Conservation (phyloP, 2,113 vertebrate species). For the Eulacestoma nigropectus region DNA sequence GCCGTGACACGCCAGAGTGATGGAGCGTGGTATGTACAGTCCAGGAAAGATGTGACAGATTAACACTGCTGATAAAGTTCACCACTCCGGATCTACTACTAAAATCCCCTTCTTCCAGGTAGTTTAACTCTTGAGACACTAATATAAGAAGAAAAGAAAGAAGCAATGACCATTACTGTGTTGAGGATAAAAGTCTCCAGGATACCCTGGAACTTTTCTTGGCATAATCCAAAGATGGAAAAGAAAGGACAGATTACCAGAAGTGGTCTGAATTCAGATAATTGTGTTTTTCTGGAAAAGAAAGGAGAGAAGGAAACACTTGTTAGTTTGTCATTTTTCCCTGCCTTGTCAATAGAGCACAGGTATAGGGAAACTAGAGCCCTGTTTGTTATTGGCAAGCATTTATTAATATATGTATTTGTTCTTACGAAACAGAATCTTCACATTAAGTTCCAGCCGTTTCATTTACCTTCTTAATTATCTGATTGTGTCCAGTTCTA, state of each 20-base stretch:
- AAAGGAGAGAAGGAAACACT: not conserved
- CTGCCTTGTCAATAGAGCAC: not conserved
- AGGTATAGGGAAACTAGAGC: not conserved
- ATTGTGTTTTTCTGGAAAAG: not conserved
- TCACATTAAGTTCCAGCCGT: not conserved
- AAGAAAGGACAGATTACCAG: not conserved
- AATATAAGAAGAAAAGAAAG: not conserved
- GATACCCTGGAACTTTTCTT: not conserved
- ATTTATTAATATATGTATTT: not conserved
- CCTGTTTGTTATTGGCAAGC: not conserved
- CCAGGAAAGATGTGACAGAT: constrained; percentile 53
- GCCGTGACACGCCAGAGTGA: constrained; percentile 44
- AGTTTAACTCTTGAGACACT: constrained; percentile 48
- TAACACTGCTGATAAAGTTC: constrained; percentile 23
- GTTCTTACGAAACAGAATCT: not conserved
- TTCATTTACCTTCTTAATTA: not conserved
- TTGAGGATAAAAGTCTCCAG: not conserved
- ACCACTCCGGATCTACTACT: not conserved
- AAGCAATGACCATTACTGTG: not conserved
- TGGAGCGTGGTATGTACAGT: constrained; percentile 23
- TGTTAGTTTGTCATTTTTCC: not conserved
- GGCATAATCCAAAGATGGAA: not conserved
- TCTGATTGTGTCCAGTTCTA: not conserved
- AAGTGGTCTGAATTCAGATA: not conserved
- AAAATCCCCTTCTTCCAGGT: constrained; percentile 27